Conservation (phyloP, 2,888 invertebrate genomes). For the Acrobasis repandana region DNA sequence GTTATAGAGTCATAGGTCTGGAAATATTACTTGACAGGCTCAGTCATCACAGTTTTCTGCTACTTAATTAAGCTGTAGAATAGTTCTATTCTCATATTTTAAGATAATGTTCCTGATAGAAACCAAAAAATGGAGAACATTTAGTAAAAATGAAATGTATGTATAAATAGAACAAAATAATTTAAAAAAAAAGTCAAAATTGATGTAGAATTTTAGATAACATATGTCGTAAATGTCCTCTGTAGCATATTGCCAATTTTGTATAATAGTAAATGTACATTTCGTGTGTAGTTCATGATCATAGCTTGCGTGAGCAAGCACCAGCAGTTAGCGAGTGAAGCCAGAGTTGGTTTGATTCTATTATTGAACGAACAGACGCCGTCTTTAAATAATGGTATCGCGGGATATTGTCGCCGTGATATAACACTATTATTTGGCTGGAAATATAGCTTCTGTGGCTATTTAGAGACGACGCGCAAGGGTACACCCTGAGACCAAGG, state of each 20-base stretch:
- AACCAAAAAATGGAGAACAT: constrained; percentile 53
- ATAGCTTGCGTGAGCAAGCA: background rate
- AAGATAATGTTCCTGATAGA: constrained; percentile 49
- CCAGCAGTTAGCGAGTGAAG: background rate
- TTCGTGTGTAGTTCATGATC: constrained; percentile 9
- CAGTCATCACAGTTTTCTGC: background rate
- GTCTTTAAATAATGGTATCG: too few species aligned
- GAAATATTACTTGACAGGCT: background rate
- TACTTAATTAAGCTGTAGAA: background rate
- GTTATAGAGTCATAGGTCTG: background rate
- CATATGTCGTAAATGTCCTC: background rate
- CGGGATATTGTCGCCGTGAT: too few species aligned
- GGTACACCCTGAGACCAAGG: too few species aligned
- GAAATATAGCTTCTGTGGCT: too few species aligned
- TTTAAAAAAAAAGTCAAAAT: constrained; percentile 4
- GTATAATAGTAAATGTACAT: constrained; percentile 22
- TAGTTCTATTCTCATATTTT: constrained; percentile 17
- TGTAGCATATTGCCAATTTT: constrained; percentile 7
- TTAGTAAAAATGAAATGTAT: constrained; percentile 37
- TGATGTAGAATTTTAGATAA: constrained; percentile 5
- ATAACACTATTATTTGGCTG: too few species aligned
- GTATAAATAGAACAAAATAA: constrained; percentile 46
- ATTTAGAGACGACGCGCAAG: too few species aligned
- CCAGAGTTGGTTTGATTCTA: too few species aligned
- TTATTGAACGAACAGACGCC: too few species aligned